These are phyloP conservation scores for Leptobrachium leishanense DNA, from an alignment of 2,113 vertebrate species.

Conservation along the genomic window DNA sequence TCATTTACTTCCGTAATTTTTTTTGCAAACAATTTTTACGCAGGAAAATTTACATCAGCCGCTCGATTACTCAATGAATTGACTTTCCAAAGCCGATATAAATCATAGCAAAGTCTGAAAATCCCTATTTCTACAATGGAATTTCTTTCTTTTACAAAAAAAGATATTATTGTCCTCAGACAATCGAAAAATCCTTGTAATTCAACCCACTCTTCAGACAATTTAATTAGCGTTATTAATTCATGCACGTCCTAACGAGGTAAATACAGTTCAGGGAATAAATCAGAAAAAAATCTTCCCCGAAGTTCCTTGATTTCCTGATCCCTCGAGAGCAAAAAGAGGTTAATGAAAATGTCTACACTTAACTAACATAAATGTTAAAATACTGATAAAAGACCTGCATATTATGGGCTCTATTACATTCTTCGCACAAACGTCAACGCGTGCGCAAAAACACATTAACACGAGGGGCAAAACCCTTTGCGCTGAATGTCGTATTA, in stretches of 20 bases:
- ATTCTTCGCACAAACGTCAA: too few species aligned
- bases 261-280: constrained; percentile 17
- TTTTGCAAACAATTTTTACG: background rate
- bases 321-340: too few species aligned
- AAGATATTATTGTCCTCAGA: too few species aligned
- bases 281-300: too few species aligned
- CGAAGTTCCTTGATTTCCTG: too few species aligned
- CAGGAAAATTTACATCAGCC: background rate
- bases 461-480: too few species aligned
- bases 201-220: constrained; percentile 27
- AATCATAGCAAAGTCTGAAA: background rate
- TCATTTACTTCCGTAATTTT: constrained; percentile 2
- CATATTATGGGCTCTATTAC: too few species aligned
- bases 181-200: constrained; percentile 25
- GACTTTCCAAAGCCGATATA: constrained; percentile 31
- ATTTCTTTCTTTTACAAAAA: constrained; percentile 4
- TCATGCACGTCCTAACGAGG: constrained; percentile 19
- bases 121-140: constrained; percentile 11
- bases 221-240: constrained; percentile 37
- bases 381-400: too few species aligned
- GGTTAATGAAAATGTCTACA: too few species aligned
- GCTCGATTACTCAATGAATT: constrained; percentile 14
- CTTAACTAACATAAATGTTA: too few species aligned
- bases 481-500: too few species aligned
- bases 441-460: too few species aligned